Evolutionary conservation across 1,140 invertebrate genomes (phyloP).

Genomic region (Charaxes varanes): DNA sequence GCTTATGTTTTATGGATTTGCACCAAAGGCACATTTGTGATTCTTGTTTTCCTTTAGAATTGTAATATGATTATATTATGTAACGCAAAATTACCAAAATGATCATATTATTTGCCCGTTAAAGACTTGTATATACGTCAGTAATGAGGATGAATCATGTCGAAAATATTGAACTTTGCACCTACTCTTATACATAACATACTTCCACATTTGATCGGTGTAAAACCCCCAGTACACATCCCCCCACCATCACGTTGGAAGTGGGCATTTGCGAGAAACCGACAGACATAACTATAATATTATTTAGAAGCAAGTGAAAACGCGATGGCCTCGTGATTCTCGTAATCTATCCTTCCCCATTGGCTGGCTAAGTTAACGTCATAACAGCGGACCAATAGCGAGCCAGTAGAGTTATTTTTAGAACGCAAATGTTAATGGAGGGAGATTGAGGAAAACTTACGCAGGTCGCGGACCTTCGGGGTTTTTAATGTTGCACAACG

Average conservation of each 20-base stretch:
- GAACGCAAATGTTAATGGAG: slow-evolving; percentile 40
- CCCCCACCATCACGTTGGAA: slow-evolving; percentile 16
- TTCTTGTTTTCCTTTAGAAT: too few species aligned
- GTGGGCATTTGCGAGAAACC: slow-evolving; percentile 21
- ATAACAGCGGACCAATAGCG: slow-evolving; percentile 42
- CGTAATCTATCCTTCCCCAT: slow-evolving; percentile 26
- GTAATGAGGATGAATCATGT: slow-evolving; percentile 8
- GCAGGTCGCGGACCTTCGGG: too few species aligned
- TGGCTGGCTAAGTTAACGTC: slow-evolving; percentile 54
- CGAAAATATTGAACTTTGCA: slow-evolving; percentile 1
- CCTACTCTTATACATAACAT: slow-evolving; percentile 6
- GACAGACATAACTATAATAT: slow-evolving; percentile 19
- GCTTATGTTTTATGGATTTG: too few species aligned
- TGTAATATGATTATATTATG: too few species aligned
- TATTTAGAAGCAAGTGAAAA: slow-evolving; percentile 24
- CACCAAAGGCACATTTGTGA: too few species aligned
- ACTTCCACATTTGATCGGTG: slow-evolving; percentile 13
- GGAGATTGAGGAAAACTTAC: slow-evolving; percentile 62
- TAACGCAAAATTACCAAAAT: too few species aligned
- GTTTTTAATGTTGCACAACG: slow-evolving; percentile 61
- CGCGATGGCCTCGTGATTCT: slow-evolving; percentile 53
- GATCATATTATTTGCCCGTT: not conserved
- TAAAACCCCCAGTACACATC: slow-evolving; percentile 30
- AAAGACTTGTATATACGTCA: not conserved
- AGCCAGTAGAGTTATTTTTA: slow-evolving; percentile 52